A percentile compares a stretch with the other conserved stretches of the same genome.
These are phyloP conservation scores for Cephalopterus ornatus DNA, from an alignment of 2,113 vertebrate genomes.

Conservation along the genomic window DNA sequence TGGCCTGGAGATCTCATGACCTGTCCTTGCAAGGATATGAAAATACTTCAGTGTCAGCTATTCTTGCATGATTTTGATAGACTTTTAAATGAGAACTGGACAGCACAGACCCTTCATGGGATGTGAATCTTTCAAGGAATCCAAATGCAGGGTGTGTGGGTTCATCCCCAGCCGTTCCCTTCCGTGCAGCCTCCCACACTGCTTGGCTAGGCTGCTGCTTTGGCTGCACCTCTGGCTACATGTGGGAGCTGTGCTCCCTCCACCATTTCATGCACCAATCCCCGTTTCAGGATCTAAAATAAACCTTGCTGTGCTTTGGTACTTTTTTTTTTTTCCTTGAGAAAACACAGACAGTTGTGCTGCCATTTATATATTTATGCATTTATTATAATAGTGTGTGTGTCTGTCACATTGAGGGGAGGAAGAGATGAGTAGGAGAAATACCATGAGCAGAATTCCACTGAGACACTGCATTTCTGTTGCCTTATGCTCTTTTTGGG, in stretches of 20 bases:
- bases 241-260: not conserved
- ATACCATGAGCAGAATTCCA: fast-evolving
- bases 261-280: not conserved
- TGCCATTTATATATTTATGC: fast-evolving
- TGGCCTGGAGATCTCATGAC: slow-evolving; percentile 34
- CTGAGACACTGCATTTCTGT: fast-evolving
- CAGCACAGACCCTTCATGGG: not conserved
- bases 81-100: not conserved
- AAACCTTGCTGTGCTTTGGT: not conserved
- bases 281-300: not conserved
- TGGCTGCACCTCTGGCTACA: not conserved
- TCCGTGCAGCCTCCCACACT: not conserved
- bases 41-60: not conserved
- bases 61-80: not conserved
- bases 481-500: not conserved
- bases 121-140: not conserved
- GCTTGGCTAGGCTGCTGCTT: not conserved
- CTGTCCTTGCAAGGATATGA: slow-evolving; percentile 39
- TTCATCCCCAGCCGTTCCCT: not conserved
- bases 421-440: not conserved
- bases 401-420: not conserved
- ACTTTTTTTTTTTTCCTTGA: not conserved
- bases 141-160: not conserved
- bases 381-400: fast-evolving
- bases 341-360: not conserved